Base-by-base conservation (phyloP, 2,888 invertebrate genomes). In the Nebria brevicollis region DNA sequence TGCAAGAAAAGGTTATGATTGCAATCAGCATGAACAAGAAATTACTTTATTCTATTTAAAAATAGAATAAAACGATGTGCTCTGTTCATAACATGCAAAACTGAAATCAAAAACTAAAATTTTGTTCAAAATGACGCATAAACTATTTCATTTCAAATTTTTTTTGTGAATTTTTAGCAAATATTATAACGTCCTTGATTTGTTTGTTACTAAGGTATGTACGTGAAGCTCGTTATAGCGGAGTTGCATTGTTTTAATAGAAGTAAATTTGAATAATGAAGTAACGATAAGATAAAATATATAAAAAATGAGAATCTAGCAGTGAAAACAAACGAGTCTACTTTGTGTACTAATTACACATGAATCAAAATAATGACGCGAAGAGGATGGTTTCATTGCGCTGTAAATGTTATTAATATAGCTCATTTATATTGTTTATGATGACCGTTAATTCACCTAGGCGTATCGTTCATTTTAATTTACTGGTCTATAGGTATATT, bases 331-430 rank as follows among this genome's bases (percentile, higher is more conserved):
- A 78, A 73, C 74, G 73, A 66, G 73, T 41, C 75, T 79, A 79
- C 74, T 79, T 68, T 79, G 74, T 75, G 54, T 75, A 80, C 75
- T 80, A 80, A 80, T 80, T 80, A 80, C 54, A 70, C 75, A 80
- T 80, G 75, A 80, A 80, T 80, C 80, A 80, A 80, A 80, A 68
- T 80, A 80, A 80, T 80, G 80, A 75, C 41, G 70, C 13, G 26
- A 26, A 70, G 68, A 66, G 72, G 75, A 70, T 80, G 66, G 75
- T 75, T 75, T 75, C 80, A 80, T 75, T 80, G 75, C 75, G 72
- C 72, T 80, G 75, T 80, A 80, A 80, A 80, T 80, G 80, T 80
- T 80, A 79, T 80, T 80, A 80, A 80, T 80, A 80, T 75, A 13
- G 75, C 72, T 75, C 80, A 80, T 80, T 80, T 80, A 80, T 80